phyloP scores from a whole-genome alignment of 1,140 invertebrate species.

The Stenopsyche tienmushanensis region DNA sequence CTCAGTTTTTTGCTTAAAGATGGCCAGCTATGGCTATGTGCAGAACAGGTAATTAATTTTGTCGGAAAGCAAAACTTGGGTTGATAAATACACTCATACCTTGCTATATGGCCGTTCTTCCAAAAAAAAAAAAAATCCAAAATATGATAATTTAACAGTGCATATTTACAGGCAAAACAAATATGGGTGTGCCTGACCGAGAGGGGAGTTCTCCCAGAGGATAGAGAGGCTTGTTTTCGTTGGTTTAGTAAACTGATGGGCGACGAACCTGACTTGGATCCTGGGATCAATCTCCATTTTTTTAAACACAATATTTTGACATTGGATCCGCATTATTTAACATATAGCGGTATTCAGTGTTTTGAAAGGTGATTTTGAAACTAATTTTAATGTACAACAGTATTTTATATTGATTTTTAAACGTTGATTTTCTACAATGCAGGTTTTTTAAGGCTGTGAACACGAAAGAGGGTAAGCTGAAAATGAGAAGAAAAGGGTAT shows the following conservation, averaged over 20 bases:
- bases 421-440: slow-evolving; percentile 44
- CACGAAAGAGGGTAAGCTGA: slow-evolving; percentile 90
- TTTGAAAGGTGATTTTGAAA: slow-evolving; percentile 53
- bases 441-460: slow-evolving; percentile 98
- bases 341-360: slow-evolving; percentile 94
- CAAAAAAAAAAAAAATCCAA: no score
- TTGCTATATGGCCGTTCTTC: no score
- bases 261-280: slow-evolving; percentile 95
- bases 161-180: slow-evolving; percentile 80
- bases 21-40: slow-evolving; percentile 93
- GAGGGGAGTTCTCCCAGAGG: slow-evolving; percentile 85
- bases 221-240: slow-evolving; percentile 95
- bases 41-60: slow-evolving; percentile 69
- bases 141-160: no score
- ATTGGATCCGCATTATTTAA: slow-evolving; percentile 86
- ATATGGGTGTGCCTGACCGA: slow-evolving; percentile 97
- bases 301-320: slow-evolving; percentile 95
- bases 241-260: slow-evolving; percentile 99
- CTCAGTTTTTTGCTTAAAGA: slow-evolving; percentile 89
- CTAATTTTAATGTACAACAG: no score
- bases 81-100: not conserved
- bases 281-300: slow-evolving; percentile 94
- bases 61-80: no score
- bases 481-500: slow-evolving; percentile 79
- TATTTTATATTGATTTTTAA: no score